Evolutionary conservation across 2,113 vertebrate species (phyloP).

Genomic region (Dasyurus viverrinus): DNA sequence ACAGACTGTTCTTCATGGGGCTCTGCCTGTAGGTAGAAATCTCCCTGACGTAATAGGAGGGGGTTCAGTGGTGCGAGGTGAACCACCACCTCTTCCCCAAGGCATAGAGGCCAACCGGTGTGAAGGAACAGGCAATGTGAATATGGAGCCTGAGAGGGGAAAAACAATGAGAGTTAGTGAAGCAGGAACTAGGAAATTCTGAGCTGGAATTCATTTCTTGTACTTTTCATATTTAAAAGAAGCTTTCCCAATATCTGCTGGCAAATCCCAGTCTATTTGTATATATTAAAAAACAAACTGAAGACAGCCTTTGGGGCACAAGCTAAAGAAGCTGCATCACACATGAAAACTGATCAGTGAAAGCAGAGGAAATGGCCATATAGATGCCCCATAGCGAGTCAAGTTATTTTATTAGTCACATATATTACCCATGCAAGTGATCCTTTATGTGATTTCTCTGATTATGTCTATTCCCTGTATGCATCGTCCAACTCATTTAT

Average conservation of each 20-base stretch:
- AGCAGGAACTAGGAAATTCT: not conserved
- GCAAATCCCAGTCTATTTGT: not conserved
- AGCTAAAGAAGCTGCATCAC: not conserved
- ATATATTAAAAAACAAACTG: not conserved
- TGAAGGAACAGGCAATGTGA: slow-evolving; percentile 88
- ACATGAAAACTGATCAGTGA: not conserved
- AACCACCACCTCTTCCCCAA: slow-evolving; percentile 88
- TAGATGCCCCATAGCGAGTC: not conserved
- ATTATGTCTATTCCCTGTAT: not conserved
- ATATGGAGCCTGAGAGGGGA: slow-evolving; percentile 87
- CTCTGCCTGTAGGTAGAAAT: slow-evolving; percentile 93
- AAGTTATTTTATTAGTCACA: not conserved
- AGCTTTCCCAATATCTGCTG: slow-evolving; percentile 16
- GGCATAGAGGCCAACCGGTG: slow-evolving; percentile 95
- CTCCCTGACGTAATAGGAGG: slow-evolving; percentile 85
- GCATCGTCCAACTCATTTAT: not conserved
- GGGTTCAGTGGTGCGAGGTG: slow-evolving; percentile 89
- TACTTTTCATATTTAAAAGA: not conserved
- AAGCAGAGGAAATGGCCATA: not conserved
- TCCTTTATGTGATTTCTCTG: not conserved
- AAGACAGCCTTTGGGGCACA: not conserved
- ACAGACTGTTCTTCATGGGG: slow-evolving; percentile 86
- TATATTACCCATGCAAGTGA: not conserved
- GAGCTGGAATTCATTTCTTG: not conserved
- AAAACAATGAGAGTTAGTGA: not conserved